These are phyloP conservation scores for Cantharis rustica DNA, from an alignment of 2,888 invertebrate species.

Conservation along the genomic window DNA sequence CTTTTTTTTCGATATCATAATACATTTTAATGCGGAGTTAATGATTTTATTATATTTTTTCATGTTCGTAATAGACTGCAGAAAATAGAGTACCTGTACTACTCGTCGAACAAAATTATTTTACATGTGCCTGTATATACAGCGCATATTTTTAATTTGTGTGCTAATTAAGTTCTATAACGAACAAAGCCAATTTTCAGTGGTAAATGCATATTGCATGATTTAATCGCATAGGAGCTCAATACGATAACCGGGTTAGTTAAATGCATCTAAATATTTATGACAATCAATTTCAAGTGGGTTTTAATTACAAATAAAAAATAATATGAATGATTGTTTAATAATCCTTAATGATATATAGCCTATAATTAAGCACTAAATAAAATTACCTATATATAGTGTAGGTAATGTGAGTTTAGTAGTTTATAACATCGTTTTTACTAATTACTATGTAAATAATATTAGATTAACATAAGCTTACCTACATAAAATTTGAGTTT, in stretches of 20 bases:
- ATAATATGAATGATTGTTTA: neutral
- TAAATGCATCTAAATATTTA: neutral
- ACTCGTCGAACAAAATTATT: neutral
- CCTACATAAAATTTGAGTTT: neutral
- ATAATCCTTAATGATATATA: neutral
- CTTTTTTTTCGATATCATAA: neutral
- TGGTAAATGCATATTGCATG: slow-evolving; percentile 10
- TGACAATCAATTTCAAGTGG: neutral
- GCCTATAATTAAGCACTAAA: neutral
- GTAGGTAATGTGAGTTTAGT: neutral
- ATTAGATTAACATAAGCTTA: neutral
- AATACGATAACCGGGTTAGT: slow-evolving; percentile 2
- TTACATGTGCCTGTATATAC: neutral
- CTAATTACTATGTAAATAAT: neutral
- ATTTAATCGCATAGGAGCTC: slow-evolving; percentile 7
- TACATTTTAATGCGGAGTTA: neutral
- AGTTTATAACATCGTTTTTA: neutral
- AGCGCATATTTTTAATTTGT: slow-evolving; percentile 13
- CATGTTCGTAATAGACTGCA: neutral
- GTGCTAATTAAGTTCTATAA: slow-evolving; percentile 19
- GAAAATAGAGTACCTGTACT: neutral
- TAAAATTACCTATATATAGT: neutral
- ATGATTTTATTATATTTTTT: neutral
- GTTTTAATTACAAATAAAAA: neutral
- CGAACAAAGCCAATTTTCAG: slow-evolving; percentile 21